Evolutionary conservation across 2,888 invertebrate genomes (phyloP), one percentile per base, ranked within the genome.

Genomic region (Cerastoderma edule): DNA sequence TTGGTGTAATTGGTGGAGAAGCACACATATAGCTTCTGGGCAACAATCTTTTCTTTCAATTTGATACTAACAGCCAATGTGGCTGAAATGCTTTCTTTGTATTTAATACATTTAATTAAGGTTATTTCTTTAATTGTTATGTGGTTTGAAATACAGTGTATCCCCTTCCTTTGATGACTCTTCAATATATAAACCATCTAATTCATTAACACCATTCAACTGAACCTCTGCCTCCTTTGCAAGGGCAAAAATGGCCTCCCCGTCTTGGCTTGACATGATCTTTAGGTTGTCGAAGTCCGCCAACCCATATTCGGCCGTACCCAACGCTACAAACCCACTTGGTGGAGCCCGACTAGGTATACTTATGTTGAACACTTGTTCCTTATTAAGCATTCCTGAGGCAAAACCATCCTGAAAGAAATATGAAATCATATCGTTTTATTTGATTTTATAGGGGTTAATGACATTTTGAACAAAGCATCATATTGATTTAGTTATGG

Each of bases 271-370:
- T 19, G 72, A 64, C 32, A 54, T 68, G 10, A 87, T 85, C 60
- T 79, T 78, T 13, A 92, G 85, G 72, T 92, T 91, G 72, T 92
- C 91, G 84, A 90, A 92, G 70, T 92, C 89, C 2, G 91, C 91
- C 24, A 90, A 65, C 1, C 92, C 92, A 80, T 87, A 92, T 13
- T 80, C 80, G 24, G 86, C 86, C 5, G 91, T 90, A 27, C 92
- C 92, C 0, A 92, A 65, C 4, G 85, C 91, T 8, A 87, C 90
- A 85, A 91, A 92, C 10, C 92, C 92, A 64, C 86, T 84, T 1
- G 72, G 24, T 8, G 87, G 85, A 13, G 74, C 33, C 13, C 65
- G 65, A 6, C 32, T 50, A 5, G 74, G 72, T 3, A 64, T 28
- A 19, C 67, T 65, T n/a, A 74, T 80, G 53, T 72, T 76, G 66